Evolutionary conservation across 2,888 invertebrate genomes (phyloP).

Genomic region (Teleogryllus oceanicus): DNA sequence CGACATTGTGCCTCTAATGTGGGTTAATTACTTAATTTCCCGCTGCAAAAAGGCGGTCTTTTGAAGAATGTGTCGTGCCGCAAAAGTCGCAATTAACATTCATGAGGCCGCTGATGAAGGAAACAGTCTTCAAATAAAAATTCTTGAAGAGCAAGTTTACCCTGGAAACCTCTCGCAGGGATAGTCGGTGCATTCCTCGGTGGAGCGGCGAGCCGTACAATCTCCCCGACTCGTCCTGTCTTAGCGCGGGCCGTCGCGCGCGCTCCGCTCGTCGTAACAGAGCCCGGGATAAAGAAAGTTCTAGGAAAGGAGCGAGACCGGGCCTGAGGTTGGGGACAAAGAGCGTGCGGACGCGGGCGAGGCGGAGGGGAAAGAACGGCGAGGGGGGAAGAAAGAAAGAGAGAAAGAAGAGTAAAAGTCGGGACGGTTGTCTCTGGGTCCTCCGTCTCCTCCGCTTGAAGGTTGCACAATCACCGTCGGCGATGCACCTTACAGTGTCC

Average conservation of each 20-base stretch:
- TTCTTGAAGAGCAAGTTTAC: neutral
- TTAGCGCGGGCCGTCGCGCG: neutral
- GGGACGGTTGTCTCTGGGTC: neutral
- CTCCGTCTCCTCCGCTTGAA: neutral
- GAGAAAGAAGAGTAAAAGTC: neutral
- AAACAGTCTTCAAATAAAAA: neutral
- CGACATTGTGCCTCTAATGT: conserved; percentile 9
- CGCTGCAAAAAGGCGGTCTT: neutral
- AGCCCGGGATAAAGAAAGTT: neutral
- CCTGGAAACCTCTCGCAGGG: neutral
- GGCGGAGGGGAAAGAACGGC: neutral
- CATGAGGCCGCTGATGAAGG: conserved; percentile 11
- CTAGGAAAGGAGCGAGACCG: neutral
- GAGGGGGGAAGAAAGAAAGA: neutral
- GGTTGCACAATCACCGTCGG: neutral
- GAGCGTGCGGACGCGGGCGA: neutral
- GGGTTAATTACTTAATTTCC: conserved; percentile 18
- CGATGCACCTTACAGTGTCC: neutral
- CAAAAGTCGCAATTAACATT: conserved; percentile 11
- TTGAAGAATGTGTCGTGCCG: conserved; percentile 11
- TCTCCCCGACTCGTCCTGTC: neutral
- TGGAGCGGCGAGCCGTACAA: neutral
- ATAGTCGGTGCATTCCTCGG: neutral
- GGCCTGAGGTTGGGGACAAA: neutral
- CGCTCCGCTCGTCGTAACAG: neutral